Percentiles rank a stretch among this genome's conserved stretches.
phyloP scores from a whole-genome alignment of 1,140 invertebrate genomes.

The Caerostris darwini region DNA sequence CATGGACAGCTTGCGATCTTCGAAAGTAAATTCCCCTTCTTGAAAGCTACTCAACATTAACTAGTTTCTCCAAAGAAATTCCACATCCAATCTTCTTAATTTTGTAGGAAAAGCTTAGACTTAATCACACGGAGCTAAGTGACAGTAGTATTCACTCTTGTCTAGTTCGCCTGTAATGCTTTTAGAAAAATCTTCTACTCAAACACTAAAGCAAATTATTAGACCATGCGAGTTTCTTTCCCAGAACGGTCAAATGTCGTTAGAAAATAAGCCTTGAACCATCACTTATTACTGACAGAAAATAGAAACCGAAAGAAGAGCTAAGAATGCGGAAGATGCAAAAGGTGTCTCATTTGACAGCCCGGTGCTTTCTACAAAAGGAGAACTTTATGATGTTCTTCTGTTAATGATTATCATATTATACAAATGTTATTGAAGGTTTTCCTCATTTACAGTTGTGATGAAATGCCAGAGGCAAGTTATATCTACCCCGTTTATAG shows the following conservation, averaged over 20 bases:
- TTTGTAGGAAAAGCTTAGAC: neutral
- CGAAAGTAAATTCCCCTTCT: neutral
- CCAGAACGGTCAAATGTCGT: conserved; percentile 46
- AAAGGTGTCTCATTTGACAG: neutral
- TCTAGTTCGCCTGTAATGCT: neutral
- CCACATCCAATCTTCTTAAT: neutral
- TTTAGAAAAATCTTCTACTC: neutral
- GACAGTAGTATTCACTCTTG: neutral
- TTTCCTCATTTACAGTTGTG: neutral
- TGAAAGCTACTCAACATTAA: neutral
- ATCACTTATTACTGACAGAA: conserved; percentile 35
- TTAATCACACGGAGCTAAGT: neutral
- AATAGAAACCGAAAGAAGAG: conserved; percentile 4
- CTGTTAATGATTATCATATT: neutral
- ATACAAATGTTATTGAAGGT: too few relatives aligned
- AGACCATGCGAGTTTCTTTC: conserved; percentile 48
- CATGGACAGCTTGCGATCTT: too few relatives aligned
- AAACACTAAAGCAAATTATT: conserved; percentile 21
- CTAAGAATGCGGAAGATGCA: conserved; percentile 48
- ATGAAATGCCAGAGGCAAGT: neutral
- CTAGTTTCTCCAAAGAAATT: neutral
- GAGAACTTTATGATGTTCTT: neutral
- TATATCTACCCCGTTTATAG: neutral
- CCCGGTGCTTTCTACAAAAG: neutral
- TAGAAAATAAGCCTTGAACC: conserved; percentile 11